These are phyloP conservation scores for Tyrannus savana DNA, from an alignment of 2,113 vertebrate genomes.

Conservation along the genomic window DNA sequence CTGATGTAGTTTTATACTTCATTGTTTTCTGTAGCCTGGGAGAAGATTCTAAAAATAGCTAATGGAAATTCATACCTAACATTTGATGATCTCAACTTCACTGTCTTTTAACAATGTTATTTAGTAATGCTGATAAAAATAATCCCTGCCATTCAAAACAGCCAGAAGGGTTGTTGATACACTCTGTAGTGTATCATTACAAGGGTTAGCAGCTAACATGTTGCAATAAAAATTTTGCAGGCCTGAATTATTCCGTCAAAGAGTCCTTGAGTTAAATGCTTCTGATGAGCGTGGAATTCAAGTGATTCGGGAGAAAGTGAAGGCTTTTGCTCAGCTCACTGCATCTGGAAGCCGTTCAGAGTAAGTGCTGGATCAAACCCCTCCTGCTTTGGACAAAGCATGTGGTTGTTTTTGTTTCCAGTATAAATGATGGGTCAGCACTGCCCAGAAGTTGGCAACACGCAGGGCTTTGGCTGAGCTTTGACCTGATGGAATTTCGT, in stretches of 20 bases:
- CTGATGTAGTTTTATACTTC: neutral
- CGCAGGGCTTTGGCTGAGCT: neutral
- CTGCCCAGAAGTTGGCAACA: neutral
- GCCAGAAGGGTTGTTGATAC: neutral
- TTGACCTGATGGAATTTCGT: neutral
- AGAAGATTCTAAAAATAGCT: neutral
- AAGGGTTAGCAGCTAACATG: neutral
- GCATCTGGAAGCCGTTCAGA: conserved; percentile 88
- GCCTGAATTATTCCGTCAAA: conserved; percentile 87
- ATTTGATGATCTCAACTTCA: neutral
- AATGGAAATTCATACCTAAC: neutral
- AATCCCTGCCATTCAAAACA: neutral
- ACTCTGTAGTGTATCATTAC: neutral
- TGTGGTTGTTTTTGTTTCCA: neutral
- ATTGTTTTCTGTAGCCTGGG: neutral
- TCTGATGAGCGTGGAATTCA: conserved; percentile 98
- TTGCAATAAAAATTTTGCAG: conserved; percentile 71
- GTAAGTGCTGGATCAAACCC: conserved; percentile 77
- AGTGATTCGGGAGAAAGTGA: conserved; percentile 95
- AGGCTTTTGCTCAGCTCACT: conserved; percentile 93
- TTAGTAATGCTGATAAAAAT: neutral
- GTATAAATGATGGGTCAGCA: neutral
- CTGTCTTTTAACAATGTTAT: neutral
- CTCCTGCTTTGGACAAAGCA: neutral
- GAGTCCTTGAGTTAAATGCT: conserved; percentile 96